Percentiles rank a stretch among this genome's conserved stretches.
phyloP scores from a whole-genome alignment of 2,888 invertebrate species.

The Agrilus cyanescens region DNA sequence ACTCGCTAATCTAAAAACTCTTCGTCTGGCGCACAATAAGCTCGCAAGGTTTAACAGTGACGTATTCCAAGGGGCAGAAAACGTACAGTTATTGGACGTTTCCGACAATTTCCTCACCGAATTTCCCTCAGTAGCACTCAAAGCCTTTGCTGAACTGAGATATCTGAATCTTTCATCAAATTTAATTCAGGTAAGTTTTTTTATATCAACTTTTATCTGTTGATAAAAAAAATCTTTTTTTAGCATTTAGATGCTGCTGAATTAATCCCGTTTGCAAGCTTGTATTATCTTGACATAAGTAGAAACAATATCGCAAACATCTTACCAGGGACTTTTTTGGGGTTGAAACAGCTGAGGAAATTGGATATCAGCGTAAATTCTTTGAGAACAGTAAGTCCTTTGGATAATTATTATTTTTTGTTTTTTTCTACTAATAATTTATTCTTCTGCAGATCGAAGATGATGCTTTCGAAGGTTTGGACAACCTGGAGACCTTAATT shows the following conservation, averaged over 20 bases:
- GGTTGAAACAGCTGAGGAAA: slow-evolving; percentile 55
- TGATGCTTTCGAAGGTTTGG: slow-evolving; percentile 73
- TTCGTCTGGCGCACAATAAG: slow-evolving; percentile 68
- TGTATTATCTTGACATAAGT: slow-evolving; percentile 71
- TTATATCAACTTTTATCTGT: not conserved
- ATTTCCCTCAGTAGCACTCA: slow-evolving; percentile 68
- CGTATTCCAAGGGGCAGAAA: slow-evolving; percentile 64
- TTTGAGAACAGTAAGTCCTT: slow-evolving; percentile 61
- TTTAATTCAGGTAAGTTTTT: slow-evolving; percentile 56
- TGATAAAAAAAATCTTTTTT: slow-evolving; percentile 19
- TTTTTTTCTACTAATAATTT: no score
- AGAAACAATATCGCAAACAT: slow-evolving; percentile 74
- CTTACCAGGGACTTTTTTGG: slow-evolving; percentile 69
- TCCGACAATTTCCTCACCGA: slow-evolving; percentile 77
- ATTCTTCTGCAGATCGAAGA: slow-evolving; percentile 62
- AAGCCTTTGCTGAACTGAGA: slow-evolving; percentile 55
- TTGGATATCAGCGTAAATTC: slow-evolving; percentile 80
- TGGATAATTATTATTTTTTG: not conserved
- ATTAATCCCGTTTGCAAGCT: slow-evolving; percentile 49
- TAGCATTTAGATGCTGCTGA: slow-evolving; percentile 69
- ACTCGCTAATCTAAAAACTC: slow-evolving; percentile 50
- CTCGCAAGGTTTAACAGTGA: slow-evolving; percentile 73
- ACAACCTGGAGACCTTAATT: slow-evolving; percentile 61
- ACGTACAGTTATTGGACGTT: slow-evolving; percentile 68
- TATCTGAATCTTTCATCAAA: slow-evolving; percentile 75